phyloP scores from a whole-genome alignment of 2,888 invertebrate genomes.

The Athrips mouffetella region DNA sequence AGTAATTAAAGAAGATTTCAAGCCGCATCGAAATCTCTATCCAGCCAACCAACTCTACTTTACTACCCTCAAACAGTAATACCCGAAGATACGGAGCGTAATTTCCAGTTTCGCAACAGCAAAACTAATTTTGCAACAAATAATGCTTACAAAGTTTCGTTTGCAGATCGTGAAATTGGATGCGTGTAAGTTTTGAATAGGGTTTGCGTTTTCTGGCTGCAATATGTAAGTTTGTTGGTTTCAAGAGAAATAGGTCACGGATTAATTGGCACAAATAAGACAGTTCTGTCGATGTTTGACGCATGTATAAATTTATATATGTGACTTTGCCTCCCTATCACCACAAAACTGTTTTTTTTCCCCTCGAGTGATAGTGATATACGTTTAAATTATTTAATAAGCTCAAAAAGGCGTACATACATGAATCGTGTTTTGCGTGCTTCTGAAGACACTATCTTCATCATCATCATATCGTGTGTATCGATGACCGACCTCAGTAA shows the following conservation, averaged over 20 bases:
- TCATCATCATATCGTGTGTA: too few relatives aligned
- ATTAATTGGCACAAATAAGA: conserved; percentile 15
- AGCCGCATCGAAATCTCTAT: conserved; percentile 9
- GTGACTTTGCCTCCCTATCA: background rate
- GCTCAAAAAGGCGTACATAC: too few relatives aligned
- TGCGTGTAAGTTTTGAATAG: background rate
- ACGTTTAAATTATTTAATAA: too few relatives aligned
- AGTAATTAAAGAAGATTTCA: conserved; percentile 11
- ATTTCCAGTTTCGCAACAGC: background rate
- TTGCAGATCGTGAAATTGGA: background rate
- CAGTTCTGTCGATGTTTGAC: conserved; percentile 14
- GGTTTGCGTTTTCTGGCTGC: background rate
- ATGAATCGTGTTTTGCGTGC: too few relatives aligned
- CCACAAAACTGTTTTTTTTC: background rate
- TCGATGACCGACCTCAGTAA: too few relatives aligned
- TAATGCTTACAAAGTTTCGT: background rate
- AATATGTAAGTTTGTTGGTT: background rate
- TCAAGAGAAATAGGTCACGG: conserved; percentile 13
- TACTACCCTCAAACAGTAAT: background rate
- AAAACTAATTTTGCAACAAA: background rate
- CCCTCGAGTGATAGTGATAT: too few relatives aligned
- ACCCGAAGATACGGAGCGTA: background rate
- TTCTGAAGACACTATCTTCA: too few relatives aligned
- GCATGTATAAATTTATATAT: conserved; percentile 11
- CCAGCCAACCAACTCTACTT: conserved; percentile 1